Percentiles rank a stretch among this genome's conserved stretches.
These are phyloP conservation scores for Tenthredo amoena DNA, from an alignment of 2,888 invertebrate genomes.

Conservation along the genomic window DNA sequence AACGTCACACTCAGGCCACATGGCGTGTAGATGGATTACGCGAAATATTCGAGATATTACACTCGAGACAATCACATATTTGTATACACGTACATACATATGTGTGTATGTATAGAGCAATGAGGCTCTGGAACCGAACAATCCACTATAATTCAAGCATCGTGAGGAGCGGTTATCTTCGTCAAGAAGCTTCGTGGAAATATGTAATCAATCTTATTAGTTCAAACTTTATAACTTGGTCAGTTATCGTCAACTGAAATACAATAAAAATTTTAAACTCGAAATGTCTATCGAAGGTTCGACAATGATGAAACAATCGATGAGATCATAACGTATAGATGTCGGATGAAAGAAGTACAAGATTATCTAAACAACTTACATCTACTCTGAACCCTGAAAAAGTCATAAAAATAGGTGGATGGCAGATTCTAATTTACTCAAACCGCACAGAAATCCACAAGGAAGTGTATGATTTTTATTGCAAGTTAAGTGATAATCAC, in stretches of 20 bases:
- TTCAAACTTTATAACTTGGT: conserved; percentile 15
- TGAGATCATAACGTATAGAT: neutral
- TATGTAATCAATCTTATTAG: neutral
- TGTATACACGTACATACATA: neutral
- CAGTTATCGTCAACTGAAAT: neutral
- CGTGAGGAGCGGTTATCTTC: neutral
- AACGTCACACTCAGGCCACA: neutral
- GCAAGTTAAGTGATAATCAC: neutral
- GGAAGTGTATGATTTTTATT: neutral
- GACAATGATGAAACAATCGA: neutral
- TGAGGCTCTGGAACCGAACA: neutral
- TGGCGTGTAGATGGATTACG: conserved; percentile 10
- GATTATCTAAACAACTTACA: neutral
- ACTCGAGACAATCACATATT: conserved; percentile 10
- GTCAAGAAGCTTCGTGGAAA: conserved; percentile 1
- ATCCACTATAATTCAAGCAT: neutral
- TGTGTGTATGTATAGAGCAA: neutral
- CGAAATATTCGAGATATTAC: neutral
- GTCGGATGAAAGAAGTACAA: neutral
- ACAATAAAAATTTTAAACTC: neutral
- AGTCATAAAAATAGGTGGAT: neutral
- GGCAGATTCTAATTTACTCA: neutral
- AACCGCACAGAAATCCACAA: neutral
- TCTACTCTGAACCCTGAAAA: neutral
- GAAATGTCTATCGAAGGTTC: neutral